Conservation (phyloP, 1,140 invertebrate species). For the Lamellibrachia luymesi region DNA sequence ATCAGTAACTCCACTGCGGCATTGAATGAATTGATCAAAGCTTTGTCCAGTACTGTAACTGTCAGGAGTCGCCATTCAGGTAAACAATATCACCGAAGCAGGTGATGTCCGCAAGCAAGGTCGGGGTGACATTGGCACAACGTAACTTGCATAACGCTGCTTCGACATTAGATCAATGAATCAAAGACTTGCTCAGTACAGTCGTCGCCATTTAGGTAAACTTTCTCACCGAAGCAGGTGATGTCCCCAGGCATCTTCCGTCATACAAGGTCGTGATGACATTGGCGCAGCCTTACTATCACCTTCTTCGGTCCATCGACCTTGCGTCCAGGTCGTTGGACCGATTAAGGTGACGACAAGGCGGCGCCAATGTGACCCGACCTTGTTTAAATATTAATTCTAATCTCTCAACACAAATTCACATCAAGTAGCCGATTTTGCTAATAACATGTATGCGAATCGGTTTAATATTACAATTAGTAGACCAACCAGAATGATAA, state of each 20-base stretch:
- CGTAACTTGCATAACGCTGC: not conserved
- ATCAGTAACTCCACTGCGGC: not conserved
- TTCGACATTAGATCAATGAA: not conserved
- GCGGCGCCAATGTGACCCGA: too few relatives aligned
- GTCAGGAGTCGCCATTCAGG: not conserved
- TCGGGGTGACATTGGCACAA: not conserved
- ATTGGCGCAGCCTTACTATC: not conserved
- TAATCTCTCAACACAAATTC: too few relatives aligned
- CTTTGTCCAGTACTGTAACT: not conserved
- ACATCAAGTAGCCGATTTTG: too few relatives aligned
- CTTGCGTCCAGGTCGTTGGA: too few relatives aligned
- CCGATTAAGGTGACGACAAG: too few relatives aligned
- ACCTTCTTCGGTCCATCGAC: too few relatives aligned
- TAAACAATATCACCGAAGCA: not conserved
- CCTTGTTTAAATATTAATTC: too few relatives aligned
- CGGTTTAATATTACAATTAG: too few relatives aligned
- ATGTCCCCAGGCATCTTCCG: not conserved
- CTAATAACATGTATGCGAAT: too few relatives aligned
- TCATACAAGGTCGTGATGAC: not conserved
- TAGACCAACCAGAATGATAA: too few relatives aligned
- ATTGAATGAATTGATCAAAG: not conserved
- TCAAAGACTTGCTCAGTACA: not conserved
- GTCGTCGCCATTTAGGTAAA: not conserved
- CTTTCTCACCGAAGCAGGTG: not conserved
- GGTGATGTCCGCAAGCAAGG: too few relatives aligned